Evolutionary conservation across 2,888 invertebrate genomes (phyloP).

Genomic region (Morpho helenor): DNA sequence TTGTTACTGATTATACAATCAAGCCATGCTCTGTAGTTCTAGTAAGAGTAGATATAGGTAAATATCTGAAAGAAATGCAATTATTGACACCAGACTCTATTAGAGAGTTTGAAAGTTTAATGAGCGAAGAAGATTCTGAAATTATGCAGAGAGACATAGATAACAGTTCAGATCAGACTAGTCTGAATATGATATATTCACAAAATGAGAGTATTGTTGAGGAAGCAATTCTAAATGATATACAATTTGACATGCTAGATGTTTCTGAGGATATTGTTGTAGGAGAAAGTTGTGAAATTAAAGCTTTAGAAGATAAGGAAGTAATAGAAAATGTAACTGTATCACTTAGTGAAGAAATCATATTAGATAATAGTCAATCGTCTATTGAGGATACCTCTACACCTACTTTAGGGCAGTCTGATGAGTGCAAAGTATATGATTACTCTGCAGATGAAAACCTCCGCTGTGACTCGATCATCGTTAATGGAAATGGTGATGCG

Average conservation of each 20-base stretch:
- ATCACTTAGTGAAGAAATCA: constrained; percentile 53
- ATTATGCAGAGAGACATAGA: constrained; percentile 11
- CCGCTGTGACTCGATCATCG: constrained; percentile 51
- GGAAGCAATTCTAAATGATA: constrained; percentile 42
- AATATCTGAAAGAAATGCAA: constrained; percentile 31
- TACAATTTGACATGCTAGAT: constrained; percentile 70
- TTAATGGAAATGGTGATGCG: constrained; percentile 64
- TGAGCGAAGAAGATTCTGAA: constrained; percentile 9
- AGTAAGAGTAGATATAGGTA: constrained; percentile 42
- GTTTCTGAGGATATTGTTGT: constrained; percentile 71
- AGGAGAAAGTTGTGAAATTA: constrained; percentile 55
- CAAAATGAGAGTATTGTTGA: constrained; percentile 25
- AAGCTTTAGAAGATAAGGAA: constrained; percentile 45
- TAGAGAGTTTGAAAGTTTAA: constrained; percentile 7
- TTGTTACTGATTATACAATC: constrained; percentile 31
- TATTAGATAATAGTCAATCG: constrained; percentile 64
- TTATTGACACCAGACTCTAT: neutral
- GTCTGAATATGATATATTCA: constrained; percentile 1
- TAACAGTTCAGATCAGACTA: constrained; percentile 9
- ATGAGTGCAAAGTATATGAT: constrained; percentile 62
- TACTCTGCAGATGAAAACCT: constrained; percentile 62
- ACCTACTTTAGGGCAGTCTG: constrained; percentile 31
- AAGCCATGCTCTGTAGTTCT: constrained; percentile 57
- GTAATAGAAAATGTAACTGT: constrained; percentile 33
- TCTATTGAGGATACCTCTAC: constrained; percentile 39